phyloP scores from a whole-genome alignment of 1,140 invertebrate species.

The Steinernema feltiae region DNA sequence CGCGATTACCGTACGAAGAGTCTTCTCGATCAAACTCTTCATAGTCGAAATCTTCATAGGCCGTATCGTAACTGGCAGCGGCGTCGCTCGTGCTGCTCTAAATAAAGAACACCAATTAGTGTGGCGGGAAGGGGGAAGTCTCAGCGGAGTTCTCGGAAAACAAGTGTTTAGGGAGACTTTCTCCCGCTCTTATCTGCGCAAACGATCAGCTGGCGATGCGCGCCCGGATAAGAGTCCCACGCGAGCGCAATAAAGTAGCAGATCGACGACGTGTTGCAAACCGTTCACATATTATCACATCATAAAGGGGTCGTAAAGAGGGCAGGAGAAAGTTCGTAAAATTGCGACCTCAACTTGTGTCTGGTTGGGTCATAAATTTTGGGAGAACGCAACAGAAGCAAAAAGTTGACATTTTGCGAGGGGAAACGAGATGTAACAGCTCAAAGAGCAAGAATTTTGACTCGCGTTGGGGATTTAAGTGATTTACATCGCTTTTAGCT shows the following conservation, averaged over 20 bases:
- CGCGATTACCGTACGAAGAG: not conserved
- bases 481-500: slow-evolving; percentile 18
- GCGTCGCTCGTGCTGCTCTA: too few relatives aligned
- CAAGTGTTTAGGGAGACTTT: not conserved
- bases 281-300: slow-evolving; percentile 15
- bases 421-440: not conserved
- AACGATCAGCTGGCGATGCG: slow-evolving; percentile 6
- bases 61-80: too few relatives aligned
- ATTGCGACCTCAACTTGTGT: not conserved
- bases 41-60: not conserved
- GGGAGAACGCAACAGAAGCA: not conserved
- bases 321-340: slow-evolving; percentile 1
- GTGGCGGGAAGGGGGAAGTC: not conserved
- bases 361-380: not conserved
- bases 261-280: slow-evolving; percentile 13
- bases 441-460: not conserved
- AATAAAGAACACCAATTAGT: not conserved
- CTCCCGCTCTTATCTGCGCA: not conserved
- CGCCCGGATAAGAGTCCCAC: slow-evolving; percentile 3
- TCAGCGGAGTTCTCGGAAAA: too few relatives aligned
- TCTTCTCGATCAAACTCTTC: not conserved
- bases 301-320: not conserved
- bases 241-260: slow-evolving; percentile 12
- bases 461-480: not conserved
- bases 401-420: not conserved